Percentiles rank a stretch among this genome's conserved stretches.
These are phyloP conservation scores for Onthophagus taurus DNA, from an alignment of 1,140 invertebrate species.

Conservation along the genomic window DNA sequence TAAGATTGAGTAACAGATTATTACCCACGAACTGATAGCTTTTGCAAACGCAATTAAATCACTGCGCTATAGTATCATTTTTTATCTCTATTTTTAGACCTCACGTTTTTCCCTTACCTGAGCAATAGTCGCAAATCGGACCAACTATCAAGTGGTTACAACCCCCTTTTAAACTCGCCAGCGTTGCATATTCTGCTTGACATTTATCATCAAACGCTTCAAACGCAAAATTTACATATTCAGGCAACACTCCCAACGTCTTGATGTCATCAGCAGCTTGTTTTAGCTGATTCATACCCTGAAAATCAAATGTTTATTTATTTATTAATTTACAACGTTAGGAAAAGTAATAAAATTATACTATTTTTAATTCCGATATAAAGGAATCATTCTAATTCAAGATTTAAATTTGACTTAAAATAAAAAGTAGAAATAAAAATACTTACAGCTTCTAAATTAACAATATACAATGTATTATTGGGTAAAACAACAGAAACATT, in stretches of 20 bases:
- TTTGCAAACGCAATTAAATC: not conserved
- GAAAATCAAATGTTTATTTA: not conserved
- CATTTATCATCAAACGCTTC: slow-evolving; percentile 50
- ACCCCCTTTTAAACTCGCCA: too few species aligned
- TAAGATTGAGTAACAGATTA: not conserved
- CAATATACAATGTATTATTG: slow-evolving; percentile 21
- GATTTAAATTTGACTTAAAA: not conserved
- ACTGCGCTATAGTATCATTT: not conserved
- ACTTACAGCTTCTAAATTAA: slow-evolving; percentile 28
- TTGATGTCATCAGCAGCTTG: slow-evolving; percentile 13
- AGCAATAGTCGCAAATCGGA: slow-evolving; percentile 62
- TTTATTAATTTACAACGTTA: not conserved
- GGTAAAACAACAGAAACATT: slow-evolving; percentile 27
- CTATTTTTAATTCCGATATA: slow-evolving; percentile 1
- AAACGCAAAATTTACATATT: slow-evolving; percentile 18
- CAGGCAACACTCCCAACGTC: slow-evolving; percentile 8
- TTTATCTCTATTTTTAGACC: slow-evolving; percentile 19
- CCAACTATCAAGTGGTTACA: slow-evolving; percentile 66
- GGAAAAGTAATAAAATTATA: slow-evolving; percentile 1
- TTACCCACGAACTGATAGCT: not conserved
- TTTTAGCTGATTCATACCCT: slow-evolving; percentile 15
- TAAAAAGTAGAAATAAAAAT: slow-evolving; percentile 7
- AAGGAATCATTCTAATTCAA: not conserved
- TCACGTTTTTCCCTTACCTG: too few species aligned
- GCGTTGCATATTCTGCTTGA: slow-evolving; percentile 55